Percentiles rank a stretch among this genome's conserved stretches.
Evolutionary conservation across 2,888 invertebrate species (phyloP).

Genomic region (Papilio protenor): DNA sequence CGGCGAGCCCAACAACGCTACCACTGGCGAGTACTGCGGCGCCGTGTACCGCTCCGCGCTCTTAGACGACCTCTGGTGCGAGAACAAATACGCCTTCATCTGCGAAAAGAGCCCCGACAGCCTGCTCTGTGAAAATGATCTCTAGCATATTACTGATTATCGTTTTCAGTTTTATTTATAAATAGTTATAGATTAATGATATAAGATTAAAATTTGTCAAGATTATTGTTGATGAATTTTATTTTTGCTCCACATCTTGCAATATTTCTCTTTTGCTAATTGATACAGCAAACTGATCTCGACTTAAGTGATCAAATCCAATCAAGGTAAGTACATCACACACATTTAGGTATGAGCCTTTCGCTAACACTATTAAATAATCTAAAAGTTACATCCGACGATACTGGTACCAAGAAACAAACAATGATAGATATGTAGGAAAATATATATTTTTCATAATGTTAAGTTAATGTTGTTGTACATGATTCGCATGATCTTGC

Average conservation of each 20-base stretch:
- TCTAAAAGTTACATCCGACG: not conserved
- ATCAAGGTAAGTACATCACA: not conserved
- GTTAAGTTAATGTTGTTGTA: slow-evolving; percentile 25
- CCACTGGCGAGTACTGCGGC: slow-evolving; percentile 57
- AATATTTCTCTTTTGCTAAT: not conserved
- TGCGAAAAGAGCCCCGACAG: slow-evolving; percentile 56
- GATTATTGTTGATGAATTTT: not conserved
- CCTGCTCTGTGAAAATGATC: slow-evolving; percentile 46
- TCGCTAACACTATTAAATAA: not conserved
- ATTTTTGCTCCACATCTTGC: not conserved
- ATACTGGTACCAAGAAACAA: not conserved
- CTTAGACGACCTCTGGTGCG: slow-evolving; percentile 60
- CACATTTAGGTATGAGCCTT: not conserved
- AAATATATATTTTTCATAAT: not conserved
- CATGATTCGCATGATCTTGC: slow-evolving; percentile 36
- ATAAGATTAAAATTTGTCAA: not conserved
- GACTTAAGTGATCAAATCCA: not conserved
- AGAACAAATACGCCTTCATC: slow-evolving; percentile 50
- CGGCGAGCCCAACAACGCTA: slow-evolving; percentile 57
- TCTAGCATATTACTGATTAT: not conserved
- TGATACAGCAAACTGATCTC: not conserved
- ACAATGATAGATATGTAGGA: not conserved
- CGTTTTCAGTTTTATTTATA: not conserved
- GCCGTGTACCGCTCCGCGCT: slow-evolving; percentile 52
- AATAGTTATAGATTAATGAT: not conserved